These are phyloP conservation scores for Euzophera pinguis DNA, from an alignment of 2,888 invertebrate species.

Conservation along the genomic window DNA sequence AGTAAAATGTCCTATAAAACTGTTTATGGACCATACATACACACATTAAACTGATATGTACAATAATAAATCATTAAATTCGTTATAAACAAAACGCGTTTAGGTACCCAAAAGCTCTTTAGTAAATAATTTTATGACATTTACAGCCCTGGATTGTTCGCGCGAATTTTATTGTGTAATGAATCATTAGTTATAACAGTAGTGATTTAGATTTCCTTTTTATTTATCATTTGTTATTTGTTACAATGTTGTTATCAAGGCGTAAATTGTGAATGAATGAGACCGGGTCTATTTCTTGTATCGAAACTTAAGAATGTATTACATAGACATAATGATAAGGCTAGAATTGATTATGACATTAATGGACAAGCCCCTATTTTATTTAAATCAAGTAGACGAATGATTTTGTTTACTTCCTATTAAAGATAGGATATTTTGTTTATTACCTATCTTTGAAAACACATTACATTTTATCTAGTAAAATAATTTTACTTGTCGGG, in stretches of 20 bases:
- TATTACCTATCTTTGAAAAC: too few relatives aligned
- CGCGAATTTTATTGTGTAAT: slow-evolving; percentile 57
- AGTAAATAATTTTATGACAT: slow-evolving; percentile 68
- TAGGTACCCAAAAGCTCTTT: slow-evolving; percentile 34
- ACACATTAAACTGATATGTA: slow-evolving; percentile 70
- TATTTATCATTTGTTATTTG: slow-evolving; percentile 28
- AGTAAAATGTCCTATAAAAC: slow-evolving; percentile 70
- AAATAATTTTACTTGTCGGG: too few relatives aligned
- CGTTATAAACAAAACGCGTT: slow-evolving; percentile 63
- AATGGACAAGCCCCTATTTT: too few relatives aligned
- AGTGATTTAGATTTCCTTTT: slow-evolving; percentile 53
- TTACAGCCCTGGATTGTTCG: slow-evolving; percentile 61
- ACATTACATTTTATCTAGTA: too few relatives aligned
- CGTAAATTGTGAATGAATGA: slow-evolving; percentile 40
- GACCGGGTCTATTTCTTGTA: slow-evolving; percentile 20
- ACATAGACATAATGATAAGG: neutral
- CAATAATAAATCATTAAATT: slow-evolving; percentile 69
- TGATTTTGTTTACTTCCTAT: too few relatives aligned
- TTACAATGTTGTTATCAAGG: slow-evolving; percentile 53
- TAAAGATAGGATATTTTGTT: too few relatives aligned
- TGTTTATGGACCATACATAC: slow-evolving; percentile 68
- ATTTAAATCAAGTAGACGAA: too few relatives aligned
- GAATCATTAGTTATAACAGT: slow-evolving; percentile 42
- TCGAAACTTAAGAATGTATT: neutral
- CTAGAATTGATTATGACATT: too few relatives aligned